Conservation (phyloP, 1,140 invertebrate genomes). For the Solenopsis invicta region DNA sequence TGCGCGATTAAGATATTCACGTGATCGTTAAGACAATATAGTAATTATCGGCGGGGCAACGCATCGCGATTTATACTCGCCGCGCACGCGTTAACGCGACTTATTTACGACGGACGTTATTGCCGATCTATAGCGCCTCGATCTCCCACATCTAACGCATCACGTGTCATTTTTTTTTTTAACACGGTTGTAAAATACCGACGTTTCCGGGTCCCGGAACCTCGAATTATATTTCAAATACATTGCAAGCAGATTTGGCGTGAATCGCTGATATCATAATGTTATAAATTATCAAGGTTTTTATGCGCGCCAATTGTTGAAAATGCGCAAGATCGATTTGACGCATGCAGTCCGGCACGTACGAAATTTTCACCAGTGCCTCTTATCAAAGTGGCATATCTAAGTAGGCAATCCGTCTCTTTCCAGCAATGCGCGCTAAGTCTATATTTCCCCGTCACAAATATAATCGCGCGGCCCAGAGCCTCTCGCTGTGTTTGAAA, state of each 20-base stretch:
- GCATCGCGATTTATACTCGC: neutral
- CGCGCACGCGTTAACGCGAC: neutral
- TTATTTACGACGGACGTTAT: neutral
- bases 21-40: constrained; percentile 25
- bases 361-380: constrained; percentile 43
- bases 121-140: neutral
- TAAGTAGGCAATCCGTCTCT: constrained; percentile 48
- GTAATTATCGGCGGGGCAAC: constrained; percentile 13
- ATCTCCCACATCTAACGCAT: neutral
- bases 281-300: neutral
- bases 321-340: constrained; percentile 18
- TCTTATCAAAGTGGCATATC: constrained; percentile 44
- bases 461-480: constrained; percentile 35
- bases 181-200: neutral
- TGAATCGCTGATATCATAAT: neutral
- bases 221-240: neutral
- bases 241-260: too few relatives aligned
- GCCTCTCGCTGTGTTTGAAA: constrained; percentile 8
- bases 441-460: constrained; percentile 35
- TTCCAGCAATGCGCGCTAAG: constrained; percentile 31
- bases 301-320: neutral
- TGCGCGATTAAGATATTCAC: constrained; percentile 20
- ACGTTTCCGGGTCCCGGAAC: neutral
- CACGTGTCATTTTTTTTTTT: neutral
- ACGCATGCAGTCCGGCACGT: constrained; percentile 27